Conservation (phyloP, 2,113 vertebrate genomes). For the Pygoscelis adeliae region DNA sequence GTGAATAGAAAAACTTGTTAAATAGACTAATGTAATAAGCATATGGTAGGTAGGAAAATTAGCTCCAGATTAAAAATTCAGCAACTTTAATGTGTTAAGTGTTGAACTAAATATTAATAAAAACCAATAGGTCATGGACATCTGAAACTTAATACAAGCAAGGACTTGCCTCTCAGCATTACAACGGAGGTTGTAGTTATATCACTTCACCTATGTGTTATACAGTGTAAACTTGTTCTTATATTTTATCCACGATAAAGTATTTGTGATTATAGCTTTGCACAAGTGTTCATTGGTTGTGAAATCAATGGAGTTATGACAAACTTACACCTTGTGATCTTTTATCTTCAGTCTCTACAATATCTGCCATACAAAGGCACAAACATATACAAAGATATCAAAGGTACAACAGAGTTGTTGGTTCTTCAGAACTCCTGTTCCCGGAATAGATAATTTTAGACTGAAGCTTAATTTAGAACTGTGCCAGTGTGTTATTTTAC, state of each 20-base stretch:
- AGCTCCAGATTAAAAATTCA: neutral
- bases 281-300: neutral
- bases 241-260: neutral
- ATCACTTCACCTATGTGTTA: neutral
- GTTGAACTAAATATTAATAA: neutral
- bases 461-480: neutral
- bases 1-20: neutral
- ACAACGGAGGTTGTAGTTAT: neutral
- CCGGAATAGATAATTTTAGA: neutral
- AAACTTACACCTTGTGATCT: neutral
- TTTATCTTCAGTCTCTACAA: neutral
- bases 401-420: neutral
- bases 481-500: neutral
- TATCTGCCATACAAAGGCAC: neutral
- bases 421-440: neutral
- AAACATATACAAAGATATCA: neutral
- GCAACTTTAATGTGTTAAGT: neutral
- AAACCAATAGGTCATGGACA: neutral
- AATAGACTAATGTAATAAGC: neutral
- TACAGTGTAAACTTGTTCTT: neutral
- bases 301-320: neutral
- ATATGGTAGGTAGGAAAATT: neutral
- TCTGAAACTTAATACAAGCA: neutral
- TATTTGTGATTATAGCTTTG: neutral
- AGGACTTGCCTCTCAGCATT: neutral